Evolutionary conservation across 2,888 invertebrate genomes (phyloP), one percentile per base, ranked within the genome.

Genomic region (Fragum sueziense): DNA sequence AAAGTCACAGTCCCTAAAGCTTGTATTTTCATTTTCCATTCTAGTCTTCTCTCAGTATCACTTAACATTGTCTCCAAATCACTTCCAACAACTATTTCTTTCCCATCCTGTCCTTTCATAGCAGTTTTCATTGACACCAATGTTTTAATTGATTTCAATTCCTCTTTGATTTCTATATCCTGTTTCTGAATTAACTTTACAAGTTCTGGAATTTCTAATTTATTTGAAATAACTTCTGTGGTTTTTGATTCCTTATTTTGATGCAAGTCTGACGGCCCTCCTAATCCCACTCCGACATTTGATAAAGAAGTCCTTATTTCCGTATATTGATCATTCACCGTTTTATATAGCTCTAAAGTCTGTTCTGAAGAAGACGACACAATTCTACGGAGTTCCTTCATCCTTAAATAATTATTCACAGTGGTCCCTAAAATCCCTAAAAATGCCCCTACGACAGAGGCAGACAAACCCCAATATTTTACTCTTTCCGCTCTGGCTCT

Each of bases 381-480:
- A 93, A 96, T 94, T 7, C 94, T 94, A 0, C 95, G 93, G 72
- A 96, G 94, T 91, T 96, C 95, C 17, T 95, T 94, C 95, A 96
- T 95, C 86, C 95, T 95, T 31, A 95, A 93, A 54, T 94, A 94
- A 89, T 96, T 96, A 92, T 95, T 96, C 47, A 96, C 93, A 0
- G 95, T 95, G 0, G 95, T 95, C 22, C 96, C 96, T 0, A 95
- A 93, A 83, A 96, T 95, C 17, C 96, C 96, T 4, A 94, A 90
- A 11, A 93, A 85, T 1, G 94, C 94, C 67, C 96, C 96, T 91
- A 95, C 93, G 85, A 96, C 94, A 6, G 96, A 96, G 7, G 96
- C 96, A 57, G 96, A 95, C 74, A 96, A 95, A 81, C 96, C 96
- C 95, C 97, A 97, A 92, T 97, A 97, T 93, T 97, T 97, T 76